Conservation (phyloP, 2,797 vertebrate genomes). For the Phalanger gymnotis region DNA sequence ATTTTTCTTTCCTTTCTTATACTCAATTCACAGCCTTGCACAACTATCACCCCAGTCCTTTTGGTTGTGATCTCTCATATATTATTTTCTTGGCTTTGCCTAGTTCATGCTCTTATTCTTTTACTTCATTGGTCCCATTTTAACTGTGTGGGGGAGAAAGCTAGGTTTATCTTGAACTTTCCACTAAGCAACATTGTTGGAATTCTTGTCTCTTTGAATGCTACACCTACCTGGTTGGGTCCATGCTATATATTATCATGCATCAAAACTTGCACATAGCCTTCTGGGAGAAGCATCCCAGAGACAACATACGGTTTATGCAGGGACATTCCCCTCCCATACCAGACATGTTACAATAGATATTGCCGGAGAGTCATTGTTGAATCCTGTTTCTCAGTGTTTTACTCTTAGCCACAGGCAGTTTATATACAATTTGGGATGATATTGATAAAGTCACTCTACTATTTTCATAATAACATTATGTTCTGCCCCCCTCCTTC, state of each 20-base stretch:
- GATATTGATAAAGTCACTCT: constrained; percentile 47
- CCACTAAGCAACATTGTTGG: neutral
- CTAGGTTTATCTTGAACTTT: neutral
- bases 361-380: constrained; percentile 30
- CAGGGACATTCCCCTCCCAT: neutral
- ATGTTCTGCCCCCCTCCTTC: neutral
- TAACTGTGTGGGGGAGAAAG: neutral
- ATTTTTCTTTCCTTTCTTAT: neutral
- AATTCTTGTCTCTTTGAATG: neutral
- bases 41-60: neutral
- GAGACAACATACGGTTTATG: neutral
- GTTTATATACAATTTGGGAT: constrained; percentile 40
- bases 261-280: neutral
- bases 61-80: neutral
- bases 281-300: neutral
- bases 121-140: neutral
- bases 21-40: neutral
- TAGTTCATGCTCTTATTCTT: neutral
- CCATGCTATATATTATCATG: neutral
- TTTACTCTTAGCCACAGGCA: constrained; percentile 11
- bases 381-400: constrained; percentile 4
- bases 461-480: constrained; percentile 46
- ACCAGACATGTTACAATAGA: neutral
- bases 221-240: neutral
- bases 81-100: neutral